These are phyloP conservation scores for Ifrita kowaldi DNA, from an alignment of 2,113 vertebrate genomes.

Conservation along the genomic window DNA sequence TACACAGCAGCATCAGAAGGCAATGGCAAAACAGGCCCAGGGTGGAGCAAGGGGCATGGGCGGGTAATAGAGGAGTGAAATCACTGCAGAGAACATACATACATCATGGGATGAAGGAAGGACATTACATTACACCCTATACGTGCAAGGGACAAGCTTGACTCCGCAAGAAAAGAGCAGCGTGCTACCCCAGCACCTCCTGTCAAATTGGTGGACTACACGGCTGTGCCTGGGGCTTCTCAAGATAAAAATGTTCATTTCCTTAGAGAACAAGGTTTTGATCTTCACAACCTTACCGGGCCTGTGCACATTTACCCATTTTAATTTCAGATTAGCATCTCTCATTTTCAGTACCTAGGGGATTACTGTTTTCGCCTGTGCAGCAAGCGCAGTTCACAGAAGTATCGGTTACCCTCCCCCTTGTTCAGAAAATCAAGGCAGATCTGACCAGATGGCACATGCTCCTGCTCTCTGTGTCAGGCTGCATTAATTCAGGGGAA, in stretches of 20 bases:
- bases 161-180: not conserved
- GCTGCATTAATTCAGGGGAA: slow-evolving; percentile 62
- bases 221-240: not conserved
- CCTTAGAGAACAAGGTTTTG: slow-evolving; percentile 29
- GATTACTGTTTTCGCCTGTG: not conserved
- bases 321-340: slow-evolving; percentile 62
- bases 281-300: not conserved
- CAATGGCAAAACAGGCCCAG: not conserved
- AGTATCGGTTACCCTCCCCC: slow-evolving; percentile 62
- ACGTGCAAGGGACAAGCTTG: not conserved
- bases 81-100: not conserved
- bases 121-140: not conserved
- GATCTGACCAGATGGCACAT: slow-evolving; percentile 61
- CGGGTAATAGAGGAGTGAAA: not conserved
- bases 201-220: not conserved
- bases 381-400: slow-evolving; percentile 34
- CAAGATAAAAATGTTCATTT: slow-evolving; percentile 36
- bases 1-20: not conserved
- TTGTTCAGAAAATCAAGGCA: slow-evolving; percentile 60
- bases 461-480: slow-evolving; percentile 31
- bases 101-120: not conserved
- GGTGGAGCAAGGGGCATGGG: not conserved
- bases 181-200: not conserved
- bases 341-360: slow-evolving; percentile 2
- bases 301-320: not conserved